Base-by-base conservation (phyloP, 2,113 vertebrate genomes). In the Toxostoma redivivum region DNA sequence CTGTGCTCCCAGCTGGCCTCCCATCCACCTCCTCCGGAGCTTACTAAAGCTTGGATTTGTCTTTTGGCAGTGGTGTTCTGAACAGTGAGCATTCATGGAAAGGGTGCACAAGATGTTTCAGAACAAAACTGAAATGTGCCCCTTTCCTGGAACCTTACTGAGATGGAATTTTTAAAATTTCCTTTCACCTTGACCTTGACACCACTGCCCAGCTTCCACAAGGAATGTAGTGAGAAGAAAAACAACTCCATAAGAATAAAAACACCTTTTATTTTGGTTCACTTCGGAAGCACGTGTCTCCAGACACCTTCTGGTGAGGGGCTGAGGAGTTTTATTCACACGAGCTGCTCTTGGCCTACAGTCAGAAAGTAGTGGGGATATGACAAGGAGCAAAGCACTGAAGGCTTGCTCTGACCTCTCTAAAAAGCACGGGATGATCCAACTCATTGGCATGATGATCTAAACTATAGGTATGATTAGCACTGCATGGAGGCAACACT, bases 211-310 rank as follows among this genome's bases (percentile, higher is more conserved):
- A 30, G 17, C 27, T 61, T 48, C 48, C 33, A 60, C 5, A 14
- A 85, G 50, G 31, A 17, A 74, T 7, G 35, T 7, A 66, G 37
- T 13, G 40, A n/a, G 42, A 64, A 88, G 51, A 70, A 84, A 90
- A 58, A 74, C 35, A 66, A 23, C 37, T 31, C 42, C 0, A 0
- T 30, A 69, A 72, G 48, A 86, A 84, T 31, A 74, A 50, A 73
- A 78, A 3, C 22, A 53, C 17, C 3, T 62, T 58, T 53, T 74
- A 24, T 44, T 71, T 57, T 76, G 21, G 35, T 74, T 78, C 47
- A 47, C 30, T 61, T 61, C 3, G 2, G 64, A 25, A 25, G n/a
- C 2, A 4, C 0, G 0, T 56, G 60, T 42, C 37, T 47, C 51
- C 47, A 14, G 0, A 1, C 31, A 66, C 15, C 20, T 65, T 53